Evolutionary conservation across 2,113 vertebrate genomes (phyloP).

Genomic region (Muntiacus reevesi): DNA sequence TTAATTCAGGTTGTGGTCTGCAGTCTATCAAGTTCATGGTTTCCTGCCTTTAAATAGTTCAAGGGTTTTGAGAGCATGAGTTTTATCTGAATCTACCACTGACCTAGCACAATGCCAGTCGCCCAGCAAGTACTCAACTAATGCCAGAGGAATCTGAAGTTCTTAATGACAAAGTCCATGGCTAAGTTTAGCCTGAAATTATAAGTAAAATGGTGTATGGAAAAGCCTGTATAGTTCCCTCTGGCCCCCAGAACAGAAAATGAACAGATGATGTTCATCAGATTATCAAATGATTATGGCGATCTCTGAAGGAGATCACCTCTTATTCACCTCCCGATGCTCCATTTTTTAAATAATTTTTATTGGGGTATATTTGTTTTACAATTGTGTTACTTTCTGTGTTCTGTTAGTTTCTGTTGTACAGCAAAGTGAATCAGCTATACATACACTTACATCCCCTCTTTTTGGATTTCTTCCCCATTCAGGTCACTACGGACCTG

Average conservation of each 20-base stretch:
- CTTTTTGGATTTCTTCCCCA: not conserved
- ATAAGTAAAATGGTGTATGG: not conserved
- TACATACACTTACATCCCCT: not conserved
- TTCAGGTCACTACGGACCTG: not conserved
- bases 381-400: not conserved
- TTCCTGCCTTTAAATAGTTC: not conserved
- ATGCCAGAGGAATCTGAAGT: not conserved
- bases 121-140: not conserved
- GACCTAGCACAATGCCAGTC: not conserved
- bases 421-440: not conserved
- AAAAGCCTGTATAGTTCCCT: not conserved
- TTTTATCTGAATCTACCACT: not conserved
- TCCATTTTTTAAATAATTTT: not conserved
- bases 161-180: not conserved
- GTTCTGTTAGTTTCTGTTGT: not conserved
- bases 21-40: not conserved
- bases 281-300: not conserved
- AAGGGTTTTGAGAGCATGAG: not conserved
- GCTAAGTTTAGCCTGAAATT: not conserved
- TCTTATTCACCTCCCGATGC: not conserved
- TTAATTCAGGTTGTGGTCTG: not conserved
- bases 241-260: not conserved
- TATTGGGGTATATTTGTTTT: not conserved
- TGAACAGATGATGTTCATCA: not conserved
- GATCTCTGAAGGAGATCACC: not conserved